Base-by-base conservation (phyloP, 2,113 vertebrate species). In the Chinchilla lanigera region DNA sequence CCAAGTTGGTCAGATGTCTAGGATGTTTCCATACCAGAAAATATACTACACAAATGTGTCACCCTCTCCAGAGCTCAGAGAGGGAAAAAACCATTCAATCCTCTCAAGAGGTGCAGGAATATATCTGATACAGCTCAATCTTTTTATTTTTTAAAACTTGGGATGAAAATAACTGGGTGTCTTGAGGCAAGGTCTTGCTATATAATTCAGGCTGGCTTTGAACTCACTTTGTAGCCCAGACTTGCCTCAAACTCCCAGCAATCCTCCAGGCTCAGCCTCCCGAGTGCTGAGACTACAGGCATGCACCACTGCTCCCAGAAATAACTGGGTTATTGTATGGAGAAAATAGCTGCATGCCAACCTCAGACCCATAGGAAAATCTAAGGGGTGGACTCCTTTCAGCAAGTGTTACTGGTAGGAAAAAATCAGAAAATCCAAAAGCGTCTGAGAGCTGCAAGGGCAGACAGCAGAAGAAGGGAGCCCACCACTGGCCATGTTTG, bases 1-100 rank as follows among this genome's bases (percentile, higher is more conserved):
- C 30, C n/a, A 56, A 2, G 50, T 5, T 0, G 60, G 60, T 26
- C 38, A 20, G 35, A 44, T 24, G 11, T 10, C 47, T 52, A 9
- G 10, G 60, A 22, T 1, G 8, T 41, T 52, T 60, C 81, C 63
- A 38, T 16, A 14, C 28, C 38, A 52, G 69, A 44, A 67, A 30
- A 58, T 0, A 19, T 0, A 30, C 11, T 9, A 10, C 0, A 19
- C 41, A 61, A 61, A 85, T 0, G 12, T 2, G 47, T 44, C 11
- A 0, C 33, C 22, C 58, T 14, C 20, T 16, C 80, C 2, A n/a
- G n/a, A 41, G 47, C 22, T 47, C 12, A 63, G 22, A 75, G 33
- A n/a, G 24, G 28, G 17, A 54, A 44, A 44, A 75, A 38, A 20
- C 5, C 41, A 11, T 41, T 2, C 0, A 8, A 19, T n/a, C 12